Conservation (phyloP, 2,113 vertebrate genomes). For the Candoia aspera region DNA sequence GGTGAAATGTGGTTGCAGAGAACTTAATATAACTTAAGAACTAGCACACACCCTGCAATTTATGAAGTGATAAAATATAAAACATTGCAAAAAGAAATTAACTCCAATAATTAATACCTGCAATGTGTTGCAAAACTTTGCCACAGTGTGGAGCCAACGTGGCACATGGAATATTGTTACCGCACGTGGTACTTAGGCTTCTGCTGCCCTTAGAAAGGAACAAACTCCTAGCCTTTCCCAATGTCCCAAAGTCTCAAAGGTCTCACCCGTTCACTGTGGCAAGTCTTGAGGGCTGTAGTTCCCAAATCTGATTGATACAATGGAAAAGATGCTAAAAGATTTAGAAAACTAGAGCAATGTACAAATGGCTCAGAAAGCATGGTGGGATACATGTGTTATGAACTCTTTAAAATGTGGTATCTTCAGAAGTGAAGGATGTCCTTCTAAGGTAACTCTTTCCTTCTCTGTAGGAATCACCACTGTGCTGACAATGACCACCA, state of each 20-base stretch:
- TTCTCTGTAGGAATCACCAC: slow-evolving; percentile 86
- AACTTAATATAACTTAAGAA: not conserved
- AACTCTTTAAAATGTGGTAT: not conserved
- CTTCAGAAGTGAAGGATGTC: not conserved
- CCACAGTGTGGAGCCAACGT: not conserved
- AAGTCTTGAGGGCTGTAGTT: not conserved
- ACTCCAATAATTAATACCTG: no score
- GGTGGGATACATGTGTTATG: not conserved
- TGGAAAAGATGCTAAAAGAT: not conserved
- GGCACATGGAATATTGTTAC: not conserved
- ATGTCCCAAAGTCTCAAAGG: not conserved
- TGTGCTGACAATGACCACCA: slow-evolving; percentile 95
- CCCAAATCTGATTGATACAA: not conserved
- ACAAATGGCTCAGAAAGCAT: not conserved
- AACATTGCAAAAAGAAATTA: not conserved
- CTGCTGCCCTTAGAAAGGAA: not conserved
- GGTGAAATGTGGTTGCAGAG: not conserved
- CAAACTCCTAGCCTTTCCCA: not conserved
- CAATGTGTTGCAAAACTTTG: no score
- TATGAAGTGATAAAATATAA: not conserved
- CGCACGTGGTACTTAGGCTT: not conserved
- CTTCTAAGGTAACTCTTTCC: slow-evolving; percentile 19
- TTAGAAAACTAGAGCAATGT: not conserved
- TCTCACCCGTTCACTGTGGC: not conserved
- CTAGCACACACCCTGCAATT: not conserved